These are phyloP conservation scores for Periophthalmus modestus DNA, from an alignment of 2,113 vertebrate genomes.

Conservation along the genomic window DNA sequence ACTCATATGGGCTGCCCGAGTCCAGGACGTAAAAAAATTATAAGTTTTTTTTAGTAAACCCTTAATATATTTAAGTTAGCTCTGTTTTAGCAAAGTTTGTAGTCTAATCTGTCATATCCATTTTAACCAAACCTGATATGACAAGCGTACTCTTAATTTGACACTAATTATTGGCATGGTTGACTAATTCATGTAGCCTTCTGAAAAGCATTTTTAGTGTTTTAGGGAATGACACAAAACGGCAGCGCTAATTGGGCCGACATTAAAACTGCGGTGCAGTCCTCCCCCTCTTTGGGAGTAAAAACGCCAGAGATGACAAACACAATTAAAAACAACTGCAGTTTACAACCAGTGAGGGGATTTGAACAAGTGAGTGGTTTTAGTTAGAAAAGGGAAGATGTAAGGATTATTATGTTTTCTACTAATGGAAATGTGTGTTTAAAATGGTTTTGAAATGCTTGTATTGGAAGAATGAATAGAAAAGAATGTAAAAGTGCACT, in stretches of 20 bases:
- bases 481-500: too few species aligned
- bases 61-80: too few species aligned
- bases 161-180: background rate
- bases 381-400: background rate
- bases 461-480: background rate
- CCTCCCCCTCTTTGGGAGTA: slow-evolving; percentile 1
- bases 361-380: background rate
- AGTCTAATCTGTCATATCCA: too few species aligned
- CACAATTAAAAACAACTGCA: background rate
- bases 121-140: background rate
- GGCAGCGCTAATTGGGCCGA: slow-evolving; percentile 7
- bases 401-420: background rate
- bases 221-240: slow-evolving; percentile 2
- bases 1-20: too few species aligned
- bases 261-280: background rate
- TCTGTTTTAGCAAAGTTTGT: too few species aligned
- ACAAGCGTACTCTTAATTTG: slow-evolving; percentile 2
- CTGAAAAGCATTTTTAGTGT: background rate
- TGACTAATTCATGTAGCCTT: background rate
- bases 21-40: too few species aligned
- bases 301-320: slow-evolving; percentile 7
- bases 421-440: background rate
- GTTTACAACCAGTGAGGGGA: background rate
- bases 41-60: too few species aligned
- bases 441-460: background rate